A percentile compares a stretch with the other conserved stretches of the same genome.
phyloP scores from a whole-genome alignment of 2,888 invertebrate species.

The Chironomus riparius region DNA sequence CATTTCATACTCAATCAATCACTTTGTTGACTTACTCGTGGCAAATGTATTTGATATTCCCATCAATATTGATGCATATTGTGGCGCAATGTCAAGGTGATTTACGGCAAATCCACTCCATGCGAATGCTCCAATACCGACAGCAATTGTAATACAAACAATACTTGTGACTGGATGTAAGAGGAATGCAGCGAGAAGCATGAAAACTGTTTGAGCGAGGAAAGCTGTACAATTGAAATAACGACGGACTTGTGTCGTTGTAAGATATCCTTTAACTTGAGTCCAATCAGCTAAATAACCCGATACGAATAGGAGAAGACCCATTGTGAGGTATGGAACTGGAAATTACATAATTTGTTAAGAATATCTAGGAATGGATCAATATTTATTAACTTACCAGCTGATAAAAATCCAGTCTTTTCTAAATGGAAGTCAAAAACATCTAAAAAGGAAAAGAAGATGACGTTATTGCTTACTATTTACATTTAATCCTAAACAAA shows the following conservation, averaged over 20 bases:
- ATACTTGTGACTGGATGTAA: constrained; percentile 58
- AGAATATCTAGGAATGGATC: too few relatives aligned
- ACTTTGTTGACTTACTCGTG: constrained; percentile 42
- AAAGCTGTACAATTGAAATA: constrained; percentile 30
- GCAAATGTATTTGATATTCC: constrained; percentile 86
- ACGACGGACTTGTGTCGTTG: constrained; percentile 62
- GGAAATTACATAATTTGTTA: background rate
- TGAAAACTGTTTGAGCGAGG: constrained; percentile 46
- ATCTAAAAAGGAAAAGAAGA: constrained; percentile 46
- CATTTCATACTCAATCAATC: background rate
- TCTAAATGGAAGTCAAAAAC: constrained; percentile 62
- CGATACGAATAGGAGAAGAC: constrained; percentile 65
- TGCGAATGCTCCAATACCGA: constrained; percentile 84
- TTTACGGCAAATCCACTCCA: constrained; percentile 86
- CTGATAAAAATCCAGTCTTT: constrained; percentile 74
- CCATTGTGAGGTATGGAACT: constrained; percentile 83
- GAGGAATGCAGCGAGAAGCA: constrained; percentile 71
- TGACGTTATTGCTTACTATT: too few relatives aligned
- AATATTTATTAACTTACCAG: constrained; percentile 35
- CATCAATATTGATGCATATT: constrained; percentile 85
- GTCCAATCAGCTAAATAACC: constrained; percentile 79
- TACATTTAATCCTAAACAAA: background rate
- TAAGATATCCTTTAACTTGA: constrained; percentile 52
- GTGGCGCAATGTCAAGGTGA: constrained; percentile 84
- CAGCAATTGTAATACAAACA: constrained; percentile 77